Base-by-base conservation (phyloP, 1,140 invertebrate genomes). In the Armadillidium nasatum region DNA sequence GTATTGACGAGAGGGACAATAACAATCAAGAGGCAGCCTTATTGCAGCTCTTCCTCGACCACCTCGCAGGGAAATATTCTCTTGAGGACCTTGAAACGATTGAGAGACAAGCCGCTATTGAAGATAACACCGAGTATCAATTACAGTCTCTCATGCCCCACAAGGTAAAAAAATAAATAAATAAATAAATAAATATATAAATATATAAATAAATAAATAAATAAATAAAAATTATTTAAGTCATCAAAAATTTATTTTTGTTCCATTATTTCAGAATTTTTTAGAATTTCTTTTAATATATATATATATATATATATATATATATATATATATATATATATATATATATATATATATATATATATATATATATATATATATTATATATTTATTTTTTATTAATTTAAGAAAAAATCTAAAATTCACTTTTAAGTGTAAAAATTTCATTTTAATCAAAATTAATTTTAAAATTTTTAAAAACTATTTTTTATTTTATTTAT, bases 81-180 rank as follows among this genome's bases (percentile, higher is more conserved):
- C 66, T 81, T 15, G 80, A 81, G 21, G 80, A 81, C 46, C 67
- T 81, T 43, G 77, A 81, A 44, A 79, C 70, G 45, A 45, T 81
- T 75, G 80, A 81, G 33, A 71, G 80, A 23, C 69, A 78, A 45
- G 80, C 77, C 3, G 74, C 50, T 0, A 74, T 78, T 68, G 77
- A 81, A 72, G 80, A 81, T 46, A 79, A 81, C 46, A 78, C 77
- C 9, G 80, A 81, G 60, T 74, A 79, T 70, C 77, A 81, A 67
- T 77, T 81, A 1, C 75, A 78, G 22, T 77, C 75, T 9, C 80
- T 81, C 19, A 78, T 77, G 69, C 45, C 21, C 13, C 76, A 71
- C 21, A 74, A 73, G 68, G 75, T 79, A n/a, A 79, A 44, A 22
- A 1, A 71, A 33, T 33, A 33, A 33, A 33, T 33, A 44, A 73